A percentile compares a stretch with the other conserved stretches of the same genome.
Conservation (phyloP, 2,888 invertebrate genomes). For the Lingula anatina region DNA sequence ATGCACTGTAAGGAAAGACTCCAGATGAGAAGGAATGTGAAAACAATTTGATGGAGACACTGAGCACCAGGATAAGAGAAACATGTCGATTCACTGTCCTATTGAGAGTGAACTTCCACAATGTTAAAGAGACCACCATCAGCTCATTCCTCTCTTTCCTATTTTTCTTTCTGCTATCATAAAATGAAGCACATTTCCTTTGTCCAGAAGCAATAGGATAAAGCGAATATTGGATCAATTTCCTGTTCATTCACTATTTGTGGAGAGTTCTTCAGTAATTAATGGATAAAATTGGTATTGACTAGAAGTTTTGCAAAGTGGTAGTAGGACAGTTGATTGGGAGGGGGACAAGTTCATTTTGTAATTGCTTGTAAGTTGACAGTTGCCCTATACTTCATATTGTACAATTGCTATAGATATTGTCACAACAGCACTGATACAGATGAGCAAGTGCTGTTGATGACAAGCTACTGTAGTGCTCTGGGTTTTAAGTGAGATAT, state of each 20-base stretch:
- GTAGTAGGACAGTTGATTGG: too few species aligned
- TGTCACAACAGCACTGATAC: too few species aligned
- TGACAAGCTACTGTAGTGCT: too few species aligned
- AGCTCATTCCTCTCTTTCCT: slow-evolving; percentile 1
- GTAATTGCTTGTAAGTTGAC: too few species aligned
- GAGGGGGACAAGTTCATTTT: too few species aligned
- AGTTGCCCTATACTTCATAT: too few species aligned
- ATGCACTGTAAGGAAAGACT: slow-evolving; percentile 7
- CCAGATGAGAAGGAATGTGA: slow-evolving; percentile 2
- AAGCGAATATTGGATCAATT: slow-evolving; percentile 1
- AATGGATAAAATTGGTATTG: too few species aligned
- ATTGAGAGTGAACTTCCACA: slow-evolving; percentile 2
- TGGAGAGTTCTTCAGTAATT: slow-evolving; percentile 12
- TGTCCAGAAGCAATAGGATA: slow-evolving; percentile 7
- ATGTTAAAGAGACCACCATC: slow-evolving; percentile 1
- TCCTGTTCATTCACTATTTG: slow-evolving; percentile 4
- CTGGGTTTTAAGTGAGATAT: too few species aligned
- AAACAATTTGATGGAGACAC: slow-evolving; percentile 1
- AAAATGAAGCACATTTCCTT: slow-evolving; percentile 15
- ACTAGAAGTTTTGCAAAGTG: too few species aligned
- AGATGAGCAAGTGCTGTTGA: too few species aligned
- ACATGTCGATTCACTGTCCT: slow-evolving; percentile 4
- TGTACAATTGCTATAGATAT: too few species aligned
- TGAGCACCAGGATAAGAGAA: not conserved
- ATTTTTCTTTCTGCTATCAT: not conserved